Evolutionary conservation across 2,797 vertebrate genomes (phyloP), one percentile per base, ranked within the genome.

Genomic region (Pantherophis vulpinus): DNA sequence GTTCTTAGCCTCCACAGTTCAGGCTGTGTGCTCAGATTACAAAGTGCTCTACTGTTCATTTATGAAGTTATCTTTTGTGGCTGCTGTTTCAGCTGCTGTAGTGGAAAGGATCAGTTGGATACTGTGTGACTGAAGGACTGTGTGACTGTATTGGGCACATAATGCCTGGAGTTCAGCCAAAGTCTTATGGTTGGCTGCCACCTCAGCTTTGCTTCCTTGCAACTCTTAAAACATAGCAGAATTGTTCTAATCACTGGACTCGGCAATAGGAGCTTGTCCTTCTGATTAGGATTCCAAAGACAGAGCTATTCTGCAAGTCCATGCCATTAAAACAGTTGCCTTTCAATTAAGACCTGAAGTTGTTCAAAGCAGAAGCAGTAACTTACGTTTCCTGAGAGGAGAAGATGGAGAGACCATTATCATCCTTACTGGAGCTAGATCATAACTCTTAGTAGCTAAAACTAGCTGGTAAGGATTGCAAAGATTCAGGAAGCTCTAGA

Each of bases 1-100:
- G 23, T 2, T 1, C 91, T 12, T 86, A 0, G 91, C 90, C 54
- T 83, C 93, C 94, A 93, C 0, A 93, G 54, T 0, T 89, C 55
- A 0, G 0, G 58, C 95, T 74, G 54, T 92, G 95, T 94, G 88
- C 92, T 47, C 70, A 12, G 94, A 88, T 56, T 88, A 0, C 86
- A 56, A 47, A 1, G 83, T 6, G 92, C 90, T 1, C 1, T 74
- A 2, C 91, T 86, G 87, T 60, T 4, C 0, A 5, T 59, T 58
- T 83, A 12, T 97, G 42, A 95, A 95, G 95, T 1, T 12, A 51
- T 1, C 59, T 95, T 95, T 96, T 97, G 96, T 97, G 42, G 56
- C 23, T 20, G 0, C n/a, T 0, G 0, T 6, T 0, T 0, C 87
- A 92, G 93, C 94, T 0, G 27, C 0, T 13, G 92, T 25, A 3